phyloP scores from a whole-genome alignment of 2,113 vertebrate genomes.

The Lepus europaeus region DNA sequence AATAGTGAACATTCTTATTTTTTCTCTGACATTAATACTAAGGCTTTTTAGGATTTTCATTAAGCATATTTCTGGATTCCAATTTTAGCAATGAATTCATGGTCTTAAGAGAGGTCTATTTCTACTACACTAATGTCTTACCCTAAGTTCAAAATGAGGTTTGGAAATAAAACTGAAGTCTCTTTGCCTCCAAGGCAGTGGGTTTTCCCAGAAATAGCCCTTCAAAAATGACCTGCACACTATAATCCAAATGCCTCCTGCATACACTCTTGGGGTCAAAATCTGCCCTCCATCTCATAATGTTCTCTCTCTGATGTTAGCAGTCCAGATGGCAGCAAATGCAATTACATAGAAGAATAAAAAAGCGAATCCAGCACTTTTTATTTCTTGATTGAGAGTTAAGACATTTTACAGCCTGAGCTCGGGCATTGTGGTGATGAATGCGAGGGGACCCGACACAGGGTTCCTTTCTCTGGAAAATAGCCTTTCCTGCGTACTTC shows the following conservation, averaged over 20 bases:
- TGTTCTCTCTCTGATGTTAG: constrained; percentile 41
- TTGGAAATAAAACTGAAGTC: constrained; percentile 46
- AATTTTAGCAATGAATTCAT: neutral
- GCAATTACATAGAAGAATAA: constrained; percentile 43
- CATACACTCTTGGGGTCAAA: constrained; percentile 17
- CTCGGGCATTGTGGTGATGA: neutral
- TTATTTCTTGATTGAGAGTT: constrained; percentile 9
- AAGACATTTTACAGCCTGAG: constrained; percentile 10
- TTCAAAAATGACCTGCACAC: constrained; percentile 34
- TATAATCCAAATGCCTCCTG: constrained; percentile 27
- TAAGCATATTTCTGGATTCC: constrained; percentile 43
- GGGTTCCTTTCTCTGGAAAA: constrained; percentile 9
- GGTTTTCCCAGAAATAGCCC: constrained; percentile 41
- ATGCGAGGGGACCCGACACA: neutral
- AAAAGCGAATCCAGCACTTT: constrained; percentile 2
- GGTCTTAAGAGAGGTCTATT: constrained; percentile 43
- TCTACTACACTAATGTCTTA: constrained; percentile 48
- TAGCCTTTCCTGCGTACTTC: neutral
- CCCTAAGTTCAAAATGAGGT: neutral
- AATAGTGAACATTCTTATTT: neutral
- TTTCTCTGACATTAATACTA: constrained; percentile 41
- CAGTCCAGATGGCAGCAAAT: constrained; percentile 49
- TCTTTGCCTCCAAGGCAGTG: constrained; percentile 22
- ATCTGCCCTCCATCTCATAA: constrained; percentile 35
- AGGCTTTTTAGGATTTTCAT: constrained; percentile 37